These are phyloP conservation scores for Brachystomella parvula DNA, from an alignment of 1,140 invertebrate genomes.

Conservation along the genomic window DNA sequence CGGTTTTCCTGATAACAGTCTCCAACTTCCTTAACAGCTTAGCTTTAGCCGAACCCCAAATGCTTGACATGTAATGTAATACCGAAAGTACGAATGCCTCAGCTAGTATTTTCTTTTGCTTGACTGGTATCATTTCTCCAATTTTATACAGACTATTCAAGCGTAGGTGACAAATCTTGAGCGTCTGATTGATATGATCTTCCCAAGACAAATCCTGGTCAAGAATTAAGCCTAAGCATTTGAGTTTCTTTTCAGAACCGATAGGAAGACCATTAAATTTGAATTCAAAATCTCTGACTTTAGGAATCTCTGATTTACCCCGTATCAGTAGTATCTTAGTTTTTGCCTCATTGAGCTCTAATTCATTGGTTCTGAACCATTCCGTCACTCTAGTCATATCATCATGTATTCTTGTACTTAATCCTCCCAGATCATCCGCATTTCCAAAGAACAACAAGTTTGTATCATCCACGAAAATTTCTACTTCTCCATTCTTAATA, in stretches of 20 bases:
- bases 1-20: too few relatives aligned
- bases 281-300: too few relatives aligned
- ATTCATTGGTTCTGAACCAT: neutral
- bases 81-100: neutral
- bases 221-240: neutral
- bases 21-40: too few relatives aligned
- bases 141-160: neutral
- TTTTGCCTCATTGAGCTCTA: neutral
- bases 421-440: neutral
- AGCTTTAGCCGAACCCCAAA: too few relatives aligned
- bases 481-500: neutral
- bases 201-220: neutral
- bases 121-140: neutral
- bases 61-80: neutral
- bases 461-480: conserved; percentile 19
- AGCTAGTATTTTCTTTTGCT: neutral
- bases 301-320: too few relatives aligned
- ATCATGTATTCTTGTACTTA: neutral
- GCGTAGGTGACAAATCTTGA: neutral
- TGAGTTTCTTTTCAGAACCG: too few relatives aligned
- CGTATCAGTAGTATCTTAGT: too few relatives aligned
- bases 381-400: neutral
- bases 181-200: neutral
- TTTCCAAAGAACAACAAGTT: neutral
- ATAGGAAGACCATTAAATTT: too few relatives aligned